Percentiles rank a stretch among this genome's conserved stretches.
Conservation (phyloP, 2,888 invertebrate species). For the Ypsolopha sequella region DNA sequence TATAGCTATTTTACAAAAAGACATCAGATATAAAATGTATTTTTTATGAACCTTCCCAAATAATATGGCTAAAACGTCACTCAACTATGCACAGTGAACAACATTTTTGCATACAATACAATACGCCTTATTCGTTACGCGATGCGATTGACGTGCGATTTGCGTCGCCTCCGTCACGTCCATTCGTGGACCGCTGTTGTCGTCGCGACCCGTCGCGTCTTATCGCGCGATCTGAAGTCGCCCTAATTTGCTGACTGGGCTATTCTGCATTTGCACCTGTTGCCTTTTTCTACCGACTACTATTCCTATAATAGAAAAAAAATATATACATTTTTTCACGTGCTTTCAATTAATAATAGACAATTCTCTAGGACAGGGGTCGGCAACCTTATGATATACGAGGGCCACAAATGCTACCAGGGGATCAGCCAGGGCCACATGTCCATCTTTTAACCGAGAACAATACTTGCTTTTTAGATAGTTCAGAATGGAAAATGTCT, state of each 20-base stretch:
- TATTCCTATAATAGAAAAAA: no score
- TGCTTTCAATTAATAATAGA: no score
- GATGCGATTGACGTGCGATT: conserved; percentile 21
- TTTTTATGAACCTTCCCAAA: background rate
- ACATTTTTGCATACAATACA: conserved; percentile 54
- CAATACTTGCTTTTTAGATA: no score
- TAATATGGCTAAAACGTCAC: background rate
- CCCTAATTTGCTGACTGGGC: conserved; percentile 42
- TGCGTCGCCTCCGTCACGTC: background rate
- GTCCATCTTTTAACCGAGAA: no score
- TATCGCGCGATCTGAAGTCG: conserved; percentile 26
- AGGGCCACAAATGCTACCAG: no score
- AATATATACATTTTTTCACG: no score
- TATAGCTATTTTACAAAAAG: no score
- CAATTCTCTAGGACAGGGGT: no score
- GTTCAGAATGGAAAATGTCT: no score
- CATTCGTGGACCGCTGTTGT: conserved; percentile 21
- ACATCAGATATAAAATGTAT: background rate
- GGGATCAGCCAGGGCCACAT: no score
- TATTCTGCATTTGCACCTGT: conserved; percentile 7
- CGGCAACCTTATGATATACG: no score
- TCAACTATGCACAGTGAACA: background rate
- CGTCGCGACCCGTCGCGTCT: conserved; percentile 14
- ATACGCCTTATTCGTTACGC: conserved; percentile 46
- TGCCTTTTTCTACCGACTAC: background rate